Base-by-base conservation (phyloP, 2,113 vertebrate species). In the Bos indicus region DNA sequence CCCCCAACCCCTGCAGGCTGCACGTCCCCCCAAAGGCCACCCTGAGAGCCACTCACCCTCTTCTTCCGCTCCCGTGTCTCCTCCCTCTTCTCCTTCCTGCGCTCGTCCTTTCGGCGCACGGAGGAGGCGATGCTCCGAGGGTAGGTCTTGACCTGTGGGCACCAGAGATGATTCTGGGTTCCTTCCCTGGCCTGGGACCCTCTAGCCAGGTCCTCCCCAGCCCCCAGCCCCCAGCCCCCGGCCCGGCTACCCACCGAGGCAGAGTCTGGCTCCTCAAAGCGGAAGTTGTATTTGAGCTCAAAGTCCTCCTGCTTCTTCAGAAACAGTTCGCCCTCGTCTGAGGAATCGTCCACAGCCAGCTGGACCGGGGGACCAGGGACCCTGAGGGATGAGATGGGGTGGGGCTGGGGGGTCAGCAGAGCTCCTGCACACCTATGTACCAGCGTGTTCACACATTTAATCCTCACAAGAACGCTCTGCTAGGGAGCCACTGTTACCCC, bases 261-360 rank as follows among this genome's bases (percentile, higher is more conserved):
- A 0, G 99, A 98, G 19, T 99, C 99, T 0, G 99, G 99, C 96
- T 99, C 99, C 96, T 99, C 99, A 9, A 99, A 99, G 92, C 99
- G 99, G 97, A 99, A 99, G 97, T 99, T 99, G 98, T 99, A 99
- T 83, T 98, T 99, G 60, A 99, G 99, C 98, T 99, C 99, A 92
- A 99, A 99, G 95, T 99, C 98, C n/a, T 99, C 99, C 98, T 99
- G 99, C 33, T 98, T 99, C 97, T 99, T 98, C 96, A 99, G 94
- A 97, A 99, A 99, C 0, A 98, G 98, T 95, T 99, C 99, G 0
- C 99, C 99, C 92, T 99, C 99, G 6, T 99, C 99, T 2, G 99
- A 99, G 0, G 99, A 99, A 64, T 99, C 99, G 0, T 99, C 99
- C 0, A 99, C 99, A n/a, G 51, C 87, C 46, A 98, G 93, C 57